Evolutionary conservation across 1,140 invertebrate species (phyloP).

Genomic region (Drosophila kohkoa): DNA sequence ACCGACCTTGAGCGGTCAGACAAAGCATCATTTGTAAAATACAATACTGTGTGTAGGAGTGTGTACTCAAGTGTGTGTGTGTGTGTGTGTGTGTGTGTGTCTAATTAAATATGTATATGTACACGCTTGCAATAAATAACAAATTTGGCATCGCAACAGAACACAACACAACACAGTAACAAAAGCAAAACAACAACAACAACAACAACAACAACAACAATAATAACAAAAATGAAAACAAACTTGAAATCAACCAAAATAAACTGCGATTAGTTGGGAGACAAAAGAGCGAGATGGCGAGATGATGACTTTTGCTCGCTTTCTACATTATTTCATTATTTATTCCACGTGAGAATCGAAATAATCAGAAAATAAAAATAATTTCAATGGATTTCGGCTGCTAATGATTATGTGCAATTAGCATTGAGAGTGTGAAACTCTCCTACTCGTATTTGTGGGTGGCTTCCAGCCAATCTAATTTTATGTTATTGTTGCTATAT

Average conservation of each 20-base stretch:
- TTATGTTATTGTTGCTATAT: background rate
- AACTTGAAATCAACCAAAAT: background rate
- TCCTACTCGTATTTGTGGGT: background rate
- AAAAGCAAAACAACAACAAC: background rate
- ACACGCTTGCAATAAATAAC: slow-evolving; percentile 55
- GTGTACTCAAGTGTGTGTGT: background rate
- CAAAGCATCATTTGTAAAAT: slow-evolving; percentile 67
- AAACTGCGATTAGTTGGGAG: slow-evolving; percentile 2
- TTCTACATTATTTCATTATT: background rate
- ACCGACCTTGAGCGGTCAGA: slow-evolving; percentile 61
- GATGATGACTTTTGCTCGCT: background rate
- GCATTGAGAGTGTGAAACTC: background rate
- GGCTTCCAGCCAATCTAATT: background rate
- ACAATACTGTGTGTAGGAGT: slow-evolving; percentile 34
- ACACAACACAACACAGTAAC: background rate
- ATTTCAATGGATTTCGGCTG: background rate
- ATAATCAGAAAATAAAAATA: background rate
- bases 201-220: background rate
- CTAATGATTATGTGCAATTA: slow-evolving; percentile 3
- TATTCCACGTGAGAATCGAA: background rate
- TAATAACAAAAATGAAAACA: background rate
- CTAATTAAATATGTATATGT: background rate
- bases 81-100: slow-evolving; percentile 5
- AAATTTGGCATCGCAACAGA: background rate
- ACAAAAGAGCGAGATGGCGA: background rate